phyloP scores from a whole-genome alignment of 2,113 vertebrate species.

The Myodes glareolus region DNA sequence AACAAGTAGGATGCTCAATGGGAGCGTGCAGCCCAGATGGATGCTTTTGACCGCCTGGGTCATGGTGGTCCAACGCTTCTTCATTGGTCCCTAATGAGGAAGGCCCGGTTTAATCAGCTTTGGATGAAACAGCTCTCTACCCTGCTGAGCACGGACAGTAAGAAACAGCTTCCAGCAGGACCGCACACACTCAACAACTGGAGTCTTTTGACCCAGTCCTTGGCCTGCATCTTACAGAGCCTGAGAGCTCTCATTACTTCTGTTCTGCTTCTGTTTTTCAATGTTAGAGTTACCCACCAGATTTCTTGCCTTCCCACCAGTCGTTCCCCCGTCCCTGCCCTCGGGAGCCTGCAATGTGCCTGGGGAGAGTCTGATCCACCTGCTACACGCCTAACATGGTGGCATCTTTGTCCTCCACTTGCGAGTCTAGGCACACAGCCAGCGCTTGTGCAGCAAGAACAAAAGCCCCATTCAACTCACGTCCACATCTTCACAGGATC shows the following conservation, averaged over 20 bases:
- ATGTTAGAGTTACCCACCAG: background rate
- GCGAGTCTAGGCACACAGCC: background rate
- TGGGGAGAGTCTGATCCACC: background rate
- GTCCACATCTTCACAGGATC: background rate
- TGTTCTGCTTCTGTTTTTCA: background rate
- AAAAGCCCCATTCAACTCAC: background rate
- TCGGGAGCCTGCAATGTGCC: background rate
- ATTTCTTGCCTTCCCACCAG: background rate
- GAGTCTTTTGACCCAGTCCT: background rate
- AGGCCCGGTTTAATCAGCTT: background rate
- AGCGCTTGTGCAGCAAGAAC: background rate
- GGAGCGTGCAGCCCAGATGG: background rate
- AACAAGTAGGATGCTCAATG: background rate
- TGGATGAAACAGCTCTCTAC: background rate
- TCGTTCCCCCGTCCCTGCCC: too few relatives aligned
- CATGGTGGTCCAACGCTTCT: background rate
- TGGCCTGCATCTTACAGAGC: rapidly evolving
- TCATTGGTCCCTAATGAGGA: background rate
- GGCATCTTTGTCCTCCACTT: background rate
- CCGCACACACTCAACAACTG: background rate
- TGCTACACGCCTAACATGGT: background rate
- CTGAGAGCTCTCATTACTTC: background rate
- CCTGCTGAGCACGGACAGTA: background rate
- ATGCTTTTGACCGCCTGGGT: background rate
- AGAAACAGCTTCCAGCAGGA: background rate